A percentile compares a stretch with the other conserved stretches of the same genome.
These are phyloP conservation scores for Heliangelus exortis DNA, from an alignment of 2,797 vertebrate genomes.

Conservation along the genomic window DNA sequence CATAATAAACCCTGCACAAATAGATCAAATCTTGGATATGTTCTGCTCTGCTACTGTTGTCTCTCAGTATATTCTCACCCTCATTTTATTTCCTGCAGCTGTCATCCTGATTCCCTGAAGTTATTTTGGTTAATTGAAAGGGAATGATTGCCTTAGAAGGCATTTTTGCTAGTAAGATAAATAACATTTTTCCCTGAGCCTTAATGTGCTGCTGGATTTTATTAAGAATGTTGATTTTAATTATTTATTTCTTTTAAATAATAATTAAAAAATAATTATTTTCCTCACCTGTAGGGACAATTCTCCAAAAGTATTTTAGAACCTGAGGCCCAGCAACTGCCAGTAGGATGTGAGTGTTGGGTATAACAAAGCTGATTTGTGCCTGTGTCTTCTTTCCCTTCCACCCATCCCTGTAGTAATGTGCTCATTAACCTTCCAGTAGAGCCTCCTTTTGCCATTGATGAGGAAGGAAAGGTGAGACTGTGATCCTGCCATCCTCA, in stretches of 20 bases:
- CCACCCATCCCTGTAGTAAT: rapidly evolving
- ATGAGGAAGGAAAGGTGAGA: neutral
- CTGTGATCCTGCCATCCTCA: neutral
- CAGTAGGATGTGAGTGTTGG: neutral
- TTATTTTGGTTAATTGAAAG: conserved; percentile 43
- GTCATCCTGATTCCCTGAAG: conserved; percentile 39
- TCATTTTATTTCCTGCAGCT: conserved; percentile 4
- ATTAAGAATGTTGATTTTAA: neutral
- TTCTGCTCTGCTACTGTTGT: neutral
- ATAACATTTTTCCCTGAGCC: neutral
- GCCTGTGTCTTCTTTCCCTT: neutral
- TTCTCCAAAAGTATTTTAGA: neutral
- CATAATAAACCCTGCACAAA: neutral
- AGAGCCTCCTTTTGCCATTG: neutral
- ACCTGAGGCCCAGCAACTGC: neutral
- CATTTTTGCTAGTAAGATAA: neutral
- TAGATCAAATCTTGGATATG: neutral
- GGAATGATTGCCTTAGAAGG: conserved; percentile 24
- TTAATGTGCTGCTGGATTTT: neutral
- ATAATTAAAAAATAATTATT: neutral
- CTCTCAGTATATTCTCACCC: neutral
- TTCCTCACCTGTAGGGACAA: neutral
- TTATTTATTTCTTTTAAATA: neutral
- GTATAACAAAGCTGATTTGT: neutral
- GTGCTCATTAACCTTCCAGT: neutral